Base-by-base conservation (phyloP, 1,140 invertebrate species). In the Acromyrmex charruanus region DNA sequence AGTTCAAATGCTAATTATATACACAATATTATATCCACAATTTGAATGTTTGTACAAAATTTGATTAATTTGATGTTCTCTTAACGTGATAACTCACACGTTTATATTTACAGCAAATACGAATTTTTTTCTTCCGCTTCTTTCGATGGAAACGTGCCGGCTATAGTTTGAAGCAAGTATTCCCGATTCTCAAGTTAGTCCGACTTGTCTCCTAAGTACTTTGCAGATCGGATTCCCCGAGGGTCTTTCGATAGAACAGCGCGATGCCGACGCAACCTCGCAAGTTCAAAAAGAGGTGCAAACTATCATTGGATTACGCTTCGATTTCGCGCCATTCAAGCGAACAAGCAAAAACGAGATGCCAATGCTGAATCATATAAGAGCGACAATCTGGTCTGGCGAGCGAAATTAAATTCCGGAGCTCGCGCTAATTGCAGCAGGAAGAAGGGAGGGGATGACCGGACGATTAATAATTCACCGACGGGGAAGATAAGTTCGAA, bases 371-470 rank as follows among this genome's bases (percentile, higher is more conserved):
- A 53, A 44, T 31, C 44, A 58, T 89, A 59, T 89, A 63, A 66
- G 58, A 77, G 66, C 14, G 35, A 61, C 85, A 80, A 63, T 77
- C 49, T 87, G 28, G 61, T 31, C 58, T 69, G 28, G 21, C 6
- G 74, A 12, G 59, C 69, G 53, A 89, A 90, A 90, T 90, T 80
- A 90, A 90, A 90, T 90, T 90, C 89, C 89, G 49, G 25, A 12
- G 25, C 85, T 69, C 53, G 55, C 74, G 44, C 80, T 89, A 90
- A 89, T 90, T 88, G 88, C 61, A 35, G 1, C 1, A 10, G 35
- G 35, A 16, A 35, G 5, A 25, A 44, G 6, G 18, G 7, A 31
- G 16, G 59, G 72, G 72, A 77, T 74, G 31, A 77, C 10, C 55
- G 44, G 44, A 69, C 80, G 80, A 89, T 89, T 90, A 90, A 90